Conservation (phyloP, 2,113 vertebrate species). For the Stegostoma tigrinum region DNA sequence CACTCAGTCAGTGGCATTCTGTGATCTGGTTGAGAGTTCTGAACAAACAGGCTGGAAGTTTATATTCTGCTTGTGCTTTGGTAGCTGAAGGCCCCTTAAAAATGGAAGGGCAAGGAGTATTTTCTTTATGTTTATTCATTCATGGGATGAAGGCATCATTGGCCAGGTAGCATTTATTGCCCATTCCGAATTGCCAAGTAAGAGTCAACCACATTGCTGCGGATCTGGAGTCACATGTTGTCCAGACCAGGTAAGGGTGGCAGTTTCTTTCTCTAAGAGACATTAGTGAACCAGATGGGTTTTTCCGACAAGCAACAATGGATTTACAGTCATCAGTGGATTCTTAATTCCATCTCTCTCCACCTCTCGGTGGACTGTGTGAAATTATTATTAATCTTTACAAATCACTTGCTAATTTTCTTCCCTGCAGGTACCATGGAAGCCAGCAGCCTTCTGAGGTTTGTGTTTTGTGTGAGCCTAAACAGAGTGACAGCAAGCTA, state of each 20-base stretch:
- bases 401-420: neutral
- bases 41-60: neutral
- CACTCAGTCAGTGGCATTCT: neutral
- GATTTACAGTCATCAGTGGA: too few species aligned
- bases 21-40: neutral
- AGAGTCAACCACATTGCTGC: too few species aligned
- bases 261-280: too few species aligned
- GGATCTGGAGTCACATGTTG: too few species aligned
- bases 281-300: too few species aligned
- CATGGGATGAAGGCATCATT: too few species aligned
- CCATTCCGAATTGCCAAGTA: too few species aligned
- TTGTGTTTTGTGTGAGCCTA: neutral
- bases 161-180: too few species aligned
- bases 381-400: neutral
- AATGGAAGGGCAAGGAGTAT: neutral
- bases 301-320: too few species aligned
- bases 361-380: neutral
- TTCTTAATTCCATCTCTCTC: neutral
- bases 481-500: neutral
- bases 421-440: neutral
- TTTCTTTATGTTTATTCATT: too few species aligned
- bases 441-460: neutral
- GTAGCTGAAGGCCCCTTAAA: neutral
- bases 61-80: neutral
- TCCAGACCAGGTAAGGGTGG: too few species aligned